Conservation (phyloP, 2,797 vertebrate species). For the Cossypha caffra region DNA sequence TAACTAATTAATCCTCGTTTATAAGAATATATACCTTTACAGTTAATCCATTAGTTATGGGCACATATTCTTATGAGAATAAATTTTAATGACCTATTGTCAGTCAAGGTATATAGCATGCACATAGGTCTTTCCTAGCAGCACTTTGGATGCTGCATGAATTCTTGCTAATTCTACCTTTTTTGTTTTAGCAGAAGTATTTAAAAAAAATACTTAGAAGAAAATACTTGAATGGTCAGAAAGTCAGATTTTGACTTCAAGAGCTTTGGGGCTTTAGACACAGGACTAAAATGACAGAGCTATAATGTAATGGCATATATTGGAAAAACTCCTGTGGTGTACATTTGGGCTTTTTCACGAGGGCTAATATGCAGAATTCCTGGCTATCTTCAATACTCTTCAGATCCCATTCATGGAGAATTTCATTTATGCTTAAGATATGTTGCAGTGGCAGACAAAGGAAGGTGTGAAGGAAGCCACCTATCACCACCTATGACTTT, state of each 20-base stretch:
- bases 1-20: slow-evolving; percentile 70
- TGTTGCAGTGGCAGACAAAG: background rate
- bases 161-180: background rate
- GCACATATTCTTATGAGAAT: slow-evolving; percentile 68
- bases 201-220: background rate
- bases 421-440: background rate
- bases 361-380: background rate
- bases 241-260: background rate
- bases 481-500: background rate
- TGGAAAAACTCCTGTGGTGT: background rate
- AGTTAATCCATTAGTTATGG: slow-evolving; percentile 70
- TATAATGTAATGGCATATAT: background rate
- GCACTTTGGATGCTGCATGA: background rate
- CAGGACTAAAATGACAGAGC: background rate
- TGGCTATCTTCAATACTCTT: background rate
- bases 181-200: background rate
- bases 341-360: background rate
- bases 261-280: background rate
- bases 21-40: slow-evolving; percentile 69
- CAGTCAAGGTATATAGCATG: slow-evolving; percentile 41
- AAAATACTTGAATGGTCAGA: background rate
- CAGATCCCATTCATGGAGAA: background rate
- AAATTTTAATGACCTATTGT: slow-evolving; percentile 72
- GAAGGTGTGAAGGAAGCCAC: background rate
- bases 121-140: background rate